Evolutionary conservation across 2,113 vertebrate genomes (phyloP).

Genomic region (Eclectus roratus): DNA sequence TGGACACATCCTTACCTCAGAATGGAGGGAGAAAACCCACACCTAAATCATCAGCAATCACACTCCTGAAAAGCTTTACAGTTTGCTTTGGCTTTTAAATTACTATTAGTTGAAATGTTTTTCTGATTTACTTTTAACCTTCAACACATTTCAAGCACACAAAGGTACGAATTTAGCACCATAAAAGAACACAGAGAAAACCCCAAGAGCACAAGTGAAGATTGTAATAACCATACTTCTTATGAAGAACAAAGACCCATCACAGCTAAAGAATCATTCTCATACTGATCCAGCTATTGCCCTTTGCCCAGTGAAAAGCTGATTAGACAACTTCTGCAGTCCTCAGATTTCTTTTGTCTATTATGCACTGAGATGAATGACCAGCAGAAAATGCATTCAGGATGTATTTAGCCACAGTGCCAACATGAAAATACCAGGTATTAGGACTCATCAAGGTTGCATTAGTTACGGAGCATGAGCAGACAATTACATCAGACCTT

Average conservation of each 20-base stretch:
- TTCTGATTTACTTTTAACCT: background rate
- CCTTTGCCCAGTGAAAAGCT: constrained; percentile 13
- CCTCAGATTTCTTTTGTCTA: background rate
- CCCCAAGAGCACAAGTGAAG: background rate
- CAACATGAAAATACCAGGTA: constrained; percentile 11
- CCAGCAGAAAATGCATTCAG: background rate
- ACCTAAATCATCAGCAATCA: background rate
- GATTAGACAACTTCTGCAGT: background rate
- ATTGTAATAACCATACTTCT: background rate
- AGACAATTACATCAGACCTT: constrained; percentile 32
- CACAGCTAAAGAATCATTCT: background rate
- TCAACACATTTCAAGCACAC: background rate
- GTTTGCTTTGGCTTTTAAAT: background rate
- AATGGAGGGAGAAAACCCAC: background rate
- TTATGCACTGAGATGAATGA: background rate
- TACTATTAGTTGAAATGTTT: background rate
- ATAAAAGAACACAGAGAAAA: background rate
- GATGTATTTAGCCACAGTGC: background rate
- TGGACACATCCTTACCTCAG: background rate
- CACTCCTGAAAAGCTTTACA: background rate
- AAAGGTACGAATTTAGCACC: background rate
- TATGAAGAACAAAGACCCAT: background rate
- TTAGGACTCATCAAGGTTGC: background rate
- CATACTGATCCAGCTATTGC: background rate
- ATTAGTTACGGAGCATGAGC: background rate